Evolutionary conservation across 2,888 invertebrate genomes (phyloP).

Genomic region (Caenorhabditis macrosperma): DNA sequence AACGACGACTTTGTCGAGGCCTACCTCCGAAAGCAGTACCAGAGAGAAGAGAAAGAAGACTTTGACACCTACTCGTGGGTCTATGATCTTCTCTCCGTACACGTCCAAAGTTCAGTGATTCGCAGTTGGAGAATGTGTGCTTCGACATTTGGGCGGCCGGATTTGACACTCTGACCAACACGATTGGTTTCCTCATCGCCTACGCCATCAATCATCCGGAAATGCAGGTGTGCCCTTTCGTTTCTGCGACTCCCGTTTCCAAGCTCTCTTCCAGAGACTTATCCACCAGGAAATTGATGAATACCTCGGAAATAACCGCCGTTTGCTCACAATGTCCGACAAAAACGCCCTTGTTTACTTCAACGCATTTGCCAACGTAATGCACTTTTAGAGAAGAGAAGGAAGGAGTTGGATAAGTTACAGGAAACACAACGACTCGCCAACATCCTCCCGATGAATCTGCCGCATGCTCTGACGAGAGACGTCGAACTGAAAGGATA

Average conservation of each 20-base stretch:
- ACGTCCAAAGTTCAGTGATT: conserved; percentile 39
- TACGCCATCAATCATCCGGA: conserved; percentile 57
- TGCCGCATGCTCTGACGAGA: conserved; percentile 49
- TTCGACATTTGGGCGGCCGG: conserved; percentile 61
- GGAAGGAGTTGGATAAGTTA: conserved; percentile 1
- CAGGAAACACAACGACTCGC: conserved; percentile 63
- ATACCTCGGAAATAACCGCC: conserved; percentile 27
- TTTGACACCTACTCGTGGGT: conserved; percentile 47
- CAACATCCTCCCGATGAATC: conserved; percentile 61
- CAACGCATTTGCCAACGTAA: conserved; percentile 40
- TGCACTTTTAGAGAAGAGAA: background rate
- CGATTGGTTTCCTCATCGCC: conserved; percentile 47
- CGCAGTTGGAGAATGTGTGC: conserved; percentile 54
- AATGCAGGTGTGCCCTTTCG: conserved; percentile 49
- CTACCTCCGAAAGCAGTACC: conserved; percentile 56
- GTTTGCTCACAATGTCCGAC: conserved; percentile 46
- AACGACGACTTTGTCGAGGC: conserved; percentile 63
- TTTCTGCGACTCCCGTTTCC: background rate
- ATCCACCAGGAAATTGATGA: conserved; percentile 45
- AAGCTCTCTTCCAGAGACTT: conserved; percentile 19
- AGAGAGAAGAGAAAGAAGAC: conserved; percentile 49
- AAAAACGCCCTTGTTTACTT: conserved; percentile 43
- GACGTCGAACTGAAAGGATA: conserved; percentile 54
- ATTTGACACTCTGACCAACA: conserved; percentile 45
- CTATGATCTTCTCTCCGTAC: no score